A percentile compares a stretch with the other conserved stretches of the same genome.
These are phyloP conservation scores for Platycheirus albimanus DNA, from an alignment of 2,888 invertebrate genomes.

Conservation along the genomic window DNA sequence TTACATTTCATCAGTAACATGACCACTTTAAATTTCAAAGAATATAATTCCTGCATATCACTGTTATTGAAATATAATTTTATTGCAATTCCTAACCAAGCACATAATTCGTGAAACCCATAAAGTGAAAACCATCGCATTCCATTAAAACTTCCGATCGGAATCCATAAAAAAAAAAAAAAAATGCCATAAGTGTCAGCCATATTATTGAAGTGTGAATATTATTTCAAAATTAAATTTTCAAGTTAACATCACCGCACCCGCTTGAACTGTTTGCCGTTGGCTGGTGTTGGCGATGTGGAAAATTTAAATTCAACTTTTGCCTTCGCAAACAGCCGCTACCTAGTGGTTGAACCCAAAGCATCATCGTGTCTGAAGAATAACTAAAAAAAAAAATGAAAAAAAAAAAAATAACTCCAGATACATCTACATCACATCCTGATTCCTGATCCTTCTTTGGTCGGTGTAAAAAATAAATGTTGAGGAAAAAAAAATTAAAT, in stretches of 20 bases:
- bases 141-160: constrained; percentile 21
- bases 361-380: constrained; percentile 23
- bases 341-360: not conserved
- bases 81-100: not conserved
- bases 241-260: constrained; percentile 39
- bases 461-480: not conserved
- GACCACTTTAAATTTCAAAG: too few relatives aligned
- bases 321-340: not conserved
- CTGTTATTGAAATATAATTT: too few relatives aligned
- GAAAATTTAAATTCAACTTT: constrained; percentile 62
- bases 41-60: too few relatives aligned
- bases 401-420: constrained; percentile 8
- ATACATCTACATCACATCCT: constrained; percentile 41
- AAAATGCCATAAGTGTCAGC: constrained; percentile 52
- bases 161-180: constrained; percentile 13
- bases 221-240: constrained; percentile 68
- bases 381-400: constrained; percentile 14
- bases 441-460: constrained; percentile 17
- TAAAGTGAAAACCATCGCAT: constrained; percentile 4
- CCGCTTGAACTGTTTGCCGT: not conserved
- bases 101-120: constrained; percentile 1
- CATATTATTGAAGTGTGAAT: constrained; percentile 62
- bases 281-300: constrained; percentile 44
- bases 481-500: not conserved
- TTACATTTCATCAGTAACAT: too few relatives aligned